phyloP scores from a whole-genome alignment of 2,797 vertebrate species.

The Thunnus albacares region DNA sequence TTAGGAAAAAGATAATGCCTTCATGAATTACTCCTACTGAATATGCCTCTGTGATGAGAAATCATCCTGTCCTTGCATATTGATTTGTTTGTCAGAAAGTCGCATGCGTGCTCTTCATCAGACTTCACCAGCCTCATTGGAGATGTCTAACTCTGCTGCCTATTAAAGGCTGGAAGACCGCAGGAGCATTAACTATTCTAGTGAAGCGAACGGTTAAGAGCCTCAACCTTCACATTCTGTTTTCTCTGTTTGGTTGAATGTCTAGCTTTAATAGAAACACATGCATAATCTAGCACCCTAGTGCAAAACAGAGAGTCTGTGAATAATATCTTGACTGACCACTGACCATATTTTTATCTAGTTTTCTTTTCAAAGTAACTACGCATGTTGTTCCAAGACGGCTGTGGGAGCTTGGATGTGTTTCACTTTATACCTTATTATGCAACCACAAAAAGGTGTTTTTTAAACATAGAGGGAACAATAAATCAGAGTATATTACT shows the following conservation, averaged over 20 bases:
- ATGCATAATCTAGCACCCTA: slow-evolving; percentile 39
- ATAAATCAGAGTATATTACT: slow-evolving; percentile 28
- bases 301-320: slow-evolving; percentile 33
- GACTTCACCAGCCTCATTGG: slow-evolving; percentile 36
- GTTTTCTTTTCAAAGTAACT: slow-evolving; percentile 35
- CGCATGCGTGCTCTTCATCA: slow-evolving; percentile 50
- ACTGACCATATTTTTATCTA: slow-evolving; percentile 41
- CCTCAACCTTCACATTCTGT: slow-evolving; percentile 58
- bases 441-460: neutral
- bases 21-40: slow-evolving; percentile 54
- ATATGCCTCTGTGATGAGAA: slow-evolving; percentile 64
- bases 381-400: slow-evolving; percentile 33
- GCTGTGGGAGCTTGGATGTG: slow-evolving; percentile 14
- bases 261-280: slow-evolving; percentile 53
- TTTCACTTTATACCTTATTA: slow-evolving; percentile 26
- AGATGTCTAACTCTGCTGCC: slow-evolving; percentile 61
- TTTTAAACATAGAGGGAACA: neutral
- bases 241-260: slow-evolving; percentile 51
- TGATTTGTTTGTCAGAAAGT: slow-evolving; percentile 73
- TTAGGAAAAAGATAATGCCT: slow-evolving; percentile 69
- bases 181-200: slow-evolving; percentile 61
- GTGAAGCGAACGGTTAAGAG: slow-evolving; percentile 53
- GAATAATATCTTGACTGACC: slow-evolving; percentile 29
- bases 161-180: slow-evolving; percentile 58
- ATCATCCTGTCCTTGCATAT: slow-evolving; percentile 66